These are phyloP conservation scores for Dufourea novaeangliae DNA, from an alignment of 1,140 invertebrate species.

Conservation along the genomic window DNA sequence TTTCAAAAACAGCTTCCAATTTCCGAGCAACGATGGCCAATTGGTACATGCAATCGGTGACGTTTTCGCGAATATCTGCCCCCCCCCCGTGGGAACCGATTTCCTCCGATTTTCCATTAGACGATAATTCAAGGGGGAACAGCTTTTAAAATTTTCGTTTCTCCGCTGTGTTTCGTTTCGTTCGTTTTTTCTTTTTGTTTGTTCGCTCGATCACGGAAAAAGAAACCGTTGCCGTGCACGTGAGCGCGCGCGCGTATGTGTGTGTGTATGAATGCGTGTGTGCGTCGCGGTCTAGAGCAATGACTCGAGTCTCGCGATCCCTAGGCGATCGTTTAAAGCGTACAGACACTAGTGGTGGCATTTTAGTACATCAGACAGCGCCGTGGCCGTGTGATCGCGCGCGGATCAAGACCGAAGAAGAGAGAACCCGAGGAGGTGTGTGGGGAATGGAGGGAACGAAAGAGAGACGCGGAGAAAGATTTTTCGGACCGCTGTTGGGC, in stretches of 20 bases:
- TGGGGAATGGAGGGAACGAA: not conserved
- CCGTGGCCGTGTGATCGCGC: conserved; percentile 57
- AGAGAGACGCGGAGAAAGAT: not conserved
- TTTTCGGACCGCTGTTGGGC: not conserved
- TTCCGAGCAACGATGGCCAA: no score
- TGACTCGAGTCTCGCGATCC: not conserved
- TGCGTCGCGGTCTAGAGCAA: conserved; percentile 4
- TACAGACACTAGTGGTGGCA: conserved; percentile 71
- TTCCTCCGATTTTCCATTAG: not conserved
- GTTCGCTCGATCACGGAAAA: not conserved
- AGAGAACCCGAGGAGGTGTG: conserved; percentile 27
- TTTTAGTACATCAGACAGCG: conserved; percentile 79
- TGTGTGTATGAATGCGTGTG: not conserved
- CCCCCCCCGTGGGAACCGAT: no score
- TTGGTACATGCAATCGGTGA: no score
- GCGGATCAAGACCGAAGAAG: conserved; percentile 53
- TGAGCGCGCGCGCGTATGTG: not conserved
- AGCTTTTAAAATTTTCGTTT: not conserved
- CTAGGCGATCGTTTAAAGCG: conserved; percentile 36
- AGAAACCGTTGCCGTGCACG: not conserved
- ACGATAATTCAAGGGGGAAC: no score
- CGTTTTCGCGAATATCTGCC: no score
- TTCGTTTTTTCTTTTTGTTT: not conserved
- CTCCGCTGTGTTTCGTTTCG: not conserved
- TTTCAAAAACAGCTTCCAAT: no score